Base-by-base conservation (phyloP, 2,113 vertebrate genomes). In the Zapus hudsonius region DNA sequence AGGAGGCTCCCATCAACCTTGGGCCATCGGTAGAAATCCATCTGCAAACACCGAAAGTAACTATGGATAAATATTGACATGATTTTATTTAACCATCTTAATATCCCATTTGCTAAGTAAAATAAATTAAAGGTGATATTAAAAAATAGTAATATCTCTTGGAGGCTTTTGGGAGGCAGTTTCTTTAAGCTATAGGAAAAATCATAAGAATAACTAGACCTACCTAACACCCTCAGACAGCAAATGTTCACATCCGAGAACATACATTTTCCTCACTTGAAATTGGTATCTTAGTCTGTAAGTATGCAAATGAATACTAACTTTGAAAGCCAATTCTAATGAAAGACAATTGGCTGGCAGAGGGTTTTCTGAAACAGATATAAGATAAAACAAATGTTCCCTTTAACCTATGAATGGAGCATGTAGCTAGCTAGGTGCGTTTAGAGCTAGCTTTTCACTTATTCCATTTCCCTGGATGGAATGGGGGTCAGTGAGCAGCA, bases 41-140 rank as follows among this genome's bases (percentile, higher is more conserved):
- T 66, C 15, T 9, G 17, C 61, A 92, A 72, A 88, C n/a, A n/a
- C n/a, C n/a, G n/a, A n/a, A n/a, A n/a, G n/a, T n/a, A n/a, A n/a
- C n/a, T 93, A 89, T 91, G 61, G 7, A 76, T 96, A 89, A 92
- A 87, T 93, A 87, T 63, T 94, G 89, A 78, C 7, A 74, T 90
- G 36, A 20, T 83, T 97, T 89, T 63, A 23, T 67, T 95, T 93
- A 92, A 87, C 73, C 73, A 87, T 64, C 66, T 7, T 94, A 84
- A 57, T 83, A 67, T 70, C 70, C 67, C 0, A 74, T 89, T 96
- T 97, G 33, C 33, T 78, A 84, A 23, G 13, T 79, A 52, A 64
- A 93, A 92, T 29, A 94, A 90, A 31, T 94, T 97, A 74, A 92
- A 83, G 22, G 17, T 72, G 52, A 42, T 92, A 42, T 55, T 95